Conservation (phyloP, 2,888 invertebrate genomes). For the Galerucella nymphaeae region DNA sequence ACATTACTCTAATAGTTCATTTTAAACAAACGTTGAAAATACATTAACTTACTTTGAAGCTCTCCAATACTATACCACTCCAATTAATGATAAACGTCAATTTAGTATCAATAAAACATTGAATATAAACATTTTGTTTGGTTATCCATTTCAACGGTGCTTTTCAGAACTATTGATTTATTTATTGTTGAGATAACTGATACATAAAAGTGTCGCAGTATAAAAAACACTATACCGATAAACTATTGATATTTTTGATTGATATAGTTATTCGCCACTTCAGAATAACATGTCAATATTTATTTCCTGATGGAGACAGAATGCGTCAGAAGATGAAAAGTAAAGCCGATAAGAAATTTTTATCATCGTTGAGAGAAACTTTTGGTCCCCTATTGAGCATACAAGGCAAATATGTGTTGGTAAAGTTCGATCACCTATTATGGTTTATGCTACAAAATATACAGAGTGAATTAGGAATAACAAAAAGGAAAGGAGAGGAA, state of each 20-base stretch:
- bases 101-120: no score
- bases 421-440: not conserved
- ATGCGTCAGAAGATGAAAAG: not conserved
- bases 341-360: constrained; percentile 6
- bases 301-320: not conserved
- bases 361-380: constrained; percentile 1
- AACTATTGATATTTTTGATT: constrained; percentile 2
- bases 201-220: not conserved
- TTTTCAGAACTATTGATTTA: not conserved
- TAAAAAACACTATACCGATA: not conserved
- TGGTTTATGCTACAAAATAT: not conserved
- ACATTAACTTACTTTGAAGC: no score
- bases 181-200: not conserved
- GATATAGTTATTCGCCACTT: constrained; percentile 6
- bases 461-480: not conserved
- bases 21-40: no score
- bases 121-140: no score
- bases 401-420: not conserved
- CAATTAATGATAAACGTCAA: no score
- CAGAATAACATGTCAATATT: not conserved
- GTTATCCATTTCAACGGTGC: no score
- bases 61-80: no score
- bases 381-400: not conserved
- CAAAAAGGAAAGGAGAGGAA: no score
- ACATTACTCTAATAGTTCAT: no score